Base-by-base conservation (phyloP, 2,797 vertebrate genomes). In the Macropodus opercularis region DNA sequence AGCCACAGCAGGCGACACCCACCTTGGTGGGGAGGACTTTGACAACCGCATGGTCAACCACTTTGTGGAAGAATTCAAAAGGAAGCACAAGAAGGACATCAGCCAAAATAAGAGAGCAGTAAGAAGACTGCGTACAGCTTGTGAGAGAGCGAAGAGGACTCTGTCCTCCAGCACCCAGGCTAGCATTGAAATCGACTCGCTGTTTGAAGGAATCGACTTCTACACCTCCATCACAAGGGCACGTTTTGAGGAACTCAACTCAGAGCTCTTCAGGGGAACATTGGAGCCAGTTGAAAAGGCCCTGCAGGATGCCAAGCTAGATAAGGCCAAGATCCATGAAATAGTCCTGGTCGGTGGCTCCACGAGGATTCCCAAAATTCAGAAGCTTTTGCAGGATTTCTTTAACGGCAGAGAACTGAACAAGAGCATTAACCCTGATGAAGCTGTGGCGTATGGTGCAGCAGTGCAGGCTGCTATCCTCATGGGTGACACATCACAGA, bases 361-460 rank as follows among this genome's bases (percentile, higher is more conserved):
- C 39, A 97, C 95, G 0, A 94, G 95, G 72, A 97, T 98, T 71
- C 96, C 95, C 24, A 96, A 95, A 91, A 96, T 97, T 81, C 96
- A 97, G 80, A 96, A 96, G 77, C 89, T 96, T 67, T 77, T 96
- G 47, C 94, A 96, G 79, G 95, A 96, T 66, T 96, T 96, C 65
- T 97, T 97, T 75, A 96, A 95, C 6, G 95, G 94, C 19, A 94
- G 93, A 77, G 95, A 96, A 44, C 92, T 98, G 68, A 97, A 97
- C 89, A 97, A 96, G 83, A 96, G 94, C 85, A 98, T 96, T 85
- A 96, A 98, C 42, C 95, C 95, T 0, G 96, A 98, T 53, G 95
- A 98, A 79, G 95, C 95, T 0, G 96, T 96, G 76, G 95, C 95
- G 3, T 96, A 95, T 0, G 96, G 95, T 0, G 95, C 95, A 5